Evolutionary conservation across 2,113 vertebrate genomes (phyloP), one percentile per base, ranked within the genome.

Genomic region (Mohoua ochrocephala): DNA sequence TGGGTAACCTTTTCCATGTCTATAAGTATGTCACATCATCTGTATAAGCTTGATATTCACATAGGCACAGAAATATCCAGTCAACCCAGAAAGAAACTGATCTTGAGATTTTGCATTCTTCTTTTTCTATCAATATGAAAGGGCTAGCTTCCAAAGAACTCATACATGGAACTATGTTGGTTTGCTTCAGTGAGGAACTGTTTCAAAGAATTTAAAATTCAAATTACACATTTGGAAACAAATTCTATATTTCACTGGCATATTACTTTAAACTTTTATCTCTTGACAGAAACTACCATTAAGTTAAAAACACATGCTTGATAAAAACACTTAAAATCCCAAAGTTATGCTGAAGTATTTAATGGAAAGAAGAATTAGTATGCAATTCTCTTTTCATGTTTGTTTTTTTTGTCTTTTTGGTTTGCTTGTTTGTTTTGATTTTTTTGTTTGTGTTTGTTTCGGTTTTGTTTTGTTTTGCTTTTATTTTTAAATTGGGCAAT

Each of bases 401-500:
- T 4, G 2, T 1, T 41, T 39, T 9, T 39, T 39, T 39, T 39
- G 39, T n/a, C n/a, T 41, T 8, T 26, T 16, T 8, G 31, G 13
- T 31, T 31, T 63, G 11, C 41, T 41, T 61, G 17, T 41, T 30
- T 41, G 12, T 41, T 63, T 63, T 28, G 26, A 15, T 23, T 6
- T 16, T 19, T 4, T 13, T 57, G 13, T 3, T n/a, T 19, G 26
- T 10, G 3, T 8, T 47, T 45, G 3, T 15, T 85, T 84, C 14
- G 12, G 7, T 41, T 70, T 57, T 20, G 3, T 3, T 30, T 26
- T 22, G 4, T 4, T 30, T 22, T 19, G 3, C 2, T 49, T 44
- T 24, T 9, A 8, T 31, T 61, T 77, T 76, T 31, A 3, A n/a
- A 26, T 19, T n/a, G 0, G 3, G 0, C 3, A 24, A 26, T 45